Evolutionary conservation across 2,113 vertebrate genomes (phyloP), one percentile per base, ranked within the genome.

Genomic region (Falco punctatus): DNA sequence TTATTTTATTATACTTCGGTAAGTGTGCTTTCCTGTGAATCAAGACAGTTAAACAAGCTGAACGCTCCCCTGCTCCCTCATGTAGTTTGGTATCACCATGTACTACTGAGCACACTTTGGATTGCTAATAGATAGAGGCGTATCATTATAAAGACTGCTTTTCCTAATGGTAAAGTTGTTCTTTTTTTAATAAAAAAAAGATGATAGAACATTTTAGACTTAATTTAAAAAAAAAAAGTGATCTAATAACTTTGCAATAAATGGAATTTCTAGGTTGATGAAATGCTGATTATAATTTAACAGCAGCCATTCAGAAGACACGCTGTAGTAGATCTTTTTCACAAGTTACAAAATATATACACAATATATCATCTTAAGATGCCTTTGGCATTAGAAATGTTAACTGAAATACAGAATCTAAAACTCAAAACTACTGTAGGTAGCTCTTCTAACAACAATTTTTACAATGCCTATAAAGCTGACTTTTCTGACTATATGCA

Each of bases 281-380:
- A 98, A 97, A 94, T 91, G 46, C 30, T 75, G 94, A 82, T 96
- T 96, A 96, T 98, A 98, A 98, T 94, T 98, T 98, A 98, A 97
- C 94, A 98, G 97, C 95, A 98, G 97, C 96, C 96, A 87, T 95
- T 97, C 92, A 96, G 94, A 98, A 97, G 93, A 96, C 90, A 94
- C 69, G 66, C 94, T 96, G 95, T 93, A 94, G 95, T 93, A 96
- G 95, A 94, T 97, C 90, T 96, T 98, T 97, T 96, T 82, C 96
- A 97, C 87, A 97, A 97, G 91, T 96, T 97, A 97, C 98, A 98
- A 99, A 98, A 99, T 99, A 99, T 99, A 99, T 98, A 99, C 97
- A 99, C 96, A 98, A 95, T 91, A 64, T 91, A 98, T 96, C 96
- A 97, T 94, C 95, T 97, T 96, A 91, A 97, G 96, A 97, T 97